Conservation (phyloP, 2,797 vertebrate genomes). For the Argyrosomus regius region DNA sequence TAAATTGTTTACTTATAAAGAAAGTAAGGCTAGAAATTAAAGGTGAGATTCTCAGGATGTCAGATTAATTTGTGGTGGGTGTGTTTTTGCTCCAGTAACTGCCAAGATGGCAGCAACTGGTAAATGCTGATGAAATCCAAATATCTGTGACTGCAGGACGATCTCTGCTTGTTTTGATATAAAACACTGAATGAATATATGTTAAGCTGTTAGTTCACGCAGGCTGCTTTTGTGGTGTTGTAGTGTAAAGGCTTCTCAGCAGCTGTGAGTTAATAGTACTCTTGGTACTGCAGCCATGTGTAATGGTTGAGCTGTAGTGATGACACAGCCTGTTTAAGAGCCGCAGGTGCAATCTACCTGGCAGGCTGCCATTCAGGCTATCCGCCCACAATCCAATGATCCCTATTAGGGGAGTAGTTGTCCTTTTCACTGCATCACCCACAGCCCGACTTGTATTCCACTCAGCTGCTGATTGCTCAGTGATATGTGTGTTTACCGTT, state of each 20-base stretch:
- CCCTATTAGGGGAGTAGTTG: conserved; percentile 54
- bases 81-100: neutral
- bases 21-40: neutral
- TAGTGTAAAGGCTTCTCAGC: conserved; percentile 29
- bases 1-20: neutral
- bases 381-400: conserved; percentile 71
- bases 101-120: too few relatives aligned
- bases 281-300: conserved; percentile 23
- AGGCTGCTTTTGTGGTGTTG: neutral
- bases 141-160: neutral
- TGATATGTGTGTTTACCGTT: conserved; percentile 71
- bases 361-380: conserved; percentile 66
- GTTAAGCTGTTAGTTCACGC: neutral
- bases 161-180: neutral
- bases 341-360: conserved; percentile 74
- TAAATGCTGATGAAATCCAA: neutral
- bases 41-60: neutral
- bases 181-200: neutral
- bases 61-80: neutral
- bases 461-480: conserved; percentile 71
- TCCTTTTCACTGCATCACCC: conserved; percentile 64
- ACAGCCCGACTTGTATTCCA: conserved; percentile 56
- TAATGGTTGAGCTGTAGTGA: conserved; percentile 41
- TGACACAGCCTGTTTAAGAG: conserved; percentile 51
- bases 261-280: conserved; percentile 41